Evolutionary conservation across 1,140 invertebrate genomes (phyloP).

Genomic region (Heliothis subflexa): DNA sequence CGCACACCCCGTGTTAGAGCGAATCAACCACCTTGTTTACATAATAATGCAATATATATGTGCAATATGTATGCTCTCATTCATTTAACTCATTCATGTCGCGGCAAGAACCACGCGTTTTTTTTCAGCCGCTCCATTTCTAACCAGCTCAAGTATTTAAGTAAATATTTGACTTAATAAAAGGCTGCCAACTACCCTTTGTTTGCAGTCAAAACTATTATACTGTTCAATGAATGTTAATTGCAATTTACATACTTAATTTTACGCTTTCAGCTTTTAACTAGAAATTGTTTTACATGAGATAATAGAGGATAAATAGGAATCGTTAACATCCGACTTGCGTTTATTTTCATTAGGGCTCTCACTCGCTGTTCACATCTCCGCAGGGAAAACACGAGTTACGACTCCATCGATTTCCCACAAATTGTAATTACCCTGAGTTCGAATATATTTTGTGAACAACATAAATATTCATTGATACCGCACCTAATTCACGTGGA

Average conservation of each 20-base stretch:
- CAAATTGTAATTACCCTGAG: constrained; percentile 48
- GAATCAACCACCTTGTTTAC: constrained; percentile 46
- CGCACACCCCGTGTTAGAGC: constrained; percentile 21
- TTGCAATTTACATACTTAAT: constrained; percentile 34
- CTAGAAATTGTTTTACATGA: constrained; percentile 33
- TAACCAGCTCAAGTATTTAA: constrained; percentile 5
- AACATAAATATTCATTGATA: constrained; percentile 44
- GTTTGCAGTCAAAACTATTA: constrained; percentile 16
- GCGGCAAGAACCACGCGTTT: background rate
- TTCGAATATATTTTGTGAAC: constrained; percentile 14
- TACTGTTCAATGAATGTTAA: constrained; percentile 31
- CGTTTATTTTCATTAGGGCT: constrained; percentile 52
- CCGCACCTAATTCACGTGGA: constrained; percentile 27
- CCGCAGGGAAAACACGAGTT: constrained; percentile 48
- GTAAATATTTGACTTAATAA: background rate
- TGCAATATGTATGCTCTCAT: constrained; percentile 1
- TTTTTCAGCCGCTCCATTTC: background rate
- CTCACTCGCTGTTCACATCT: constrained; percentile 21
- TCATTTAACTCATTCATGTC: constrained; percentile 5
- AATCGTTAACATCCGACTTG: constrained; percentile 47
- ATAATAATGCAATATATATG: constrained; percentile 37
- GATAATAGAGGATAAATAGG: constrained; percentile 36
- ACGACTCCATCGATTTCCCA: constrained; percentile 45
- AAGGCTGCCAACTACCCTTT: background rate
- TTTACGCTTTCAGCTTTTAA: constrained; percentile 14